phyloP scores from a whole-genome alignment of 2,888 invertebrate species.

The Meta bourneti region DNA sequence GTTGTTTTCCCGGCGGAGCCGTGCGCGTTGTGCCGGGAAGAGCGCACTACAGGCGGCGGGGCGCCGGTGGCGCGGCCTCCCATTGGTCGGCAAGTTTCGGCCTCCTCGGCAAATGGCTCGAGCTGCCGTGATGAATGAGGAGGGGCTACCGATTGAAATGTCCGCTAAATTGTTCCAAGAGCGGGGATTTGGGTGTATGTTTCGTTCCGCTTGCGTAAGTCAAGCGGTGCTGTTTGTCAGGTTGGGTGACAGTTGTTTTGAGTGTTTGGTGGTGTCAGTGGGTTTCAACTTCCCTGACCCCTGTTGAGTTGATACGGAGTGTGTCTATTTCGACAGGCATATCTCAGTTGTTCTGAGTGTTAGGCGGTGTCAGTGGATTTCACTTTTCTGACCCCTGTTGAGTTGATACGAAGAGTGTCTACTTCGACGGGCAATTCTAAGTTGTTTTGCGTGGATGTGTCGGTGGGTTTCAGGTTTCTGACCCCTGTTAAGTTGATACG shows the following conservation, averaged over 20 bases:
- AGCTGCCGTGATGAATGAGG: constrained; percentile 44
- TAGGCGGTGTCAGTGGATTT: too few relatives aligned
- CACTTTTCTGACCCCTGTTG: too few relatives aligned
- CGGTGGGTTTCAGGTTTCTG: too few relatives aligned
- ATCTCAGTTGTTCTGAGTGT: too few relatives aligned
- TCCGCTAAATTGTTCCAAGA: constrained; percentile 64
- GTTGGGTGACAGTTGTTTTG: neutral
- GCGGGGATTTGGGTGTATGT: constrained; percentile 38
- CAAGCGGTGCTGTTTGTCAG: constrained; percentile 33
- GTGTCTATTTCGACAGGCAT: too few relatives aligned
- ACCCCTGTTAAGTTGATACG: too few relatives aligned
- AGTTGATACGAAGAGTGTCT: too few relatives aligned
- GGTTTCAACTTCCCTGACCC: too few relatives aligned
- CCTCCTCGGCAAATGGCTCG: constrained; percentile 55
- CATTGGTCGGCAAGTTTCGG: constrained; percentile 73
- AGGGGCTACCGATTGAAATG: constrained; percentile 71
- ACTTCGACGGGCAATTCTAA: too few relatives aligned
- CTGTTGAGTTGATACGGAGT: too few relatives aligned
- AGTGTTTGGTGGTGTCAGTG: neutral
- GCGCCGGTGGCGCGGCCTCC: constrained; percentile 19
- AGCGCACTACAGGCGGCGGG: constrained; percentile 48
- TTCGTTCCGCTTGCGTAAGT: constrained; percentile 19
- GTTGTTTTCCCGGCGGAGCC: constrained; percentile 57
- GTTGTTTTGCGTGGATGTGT: too few relatives aligned
- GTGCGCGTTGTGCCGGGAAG: constrained; percentile 42